Conservation (phyloP, 2,888 invertebrate genomes). For the Epirrhoe alternata region DNA sequence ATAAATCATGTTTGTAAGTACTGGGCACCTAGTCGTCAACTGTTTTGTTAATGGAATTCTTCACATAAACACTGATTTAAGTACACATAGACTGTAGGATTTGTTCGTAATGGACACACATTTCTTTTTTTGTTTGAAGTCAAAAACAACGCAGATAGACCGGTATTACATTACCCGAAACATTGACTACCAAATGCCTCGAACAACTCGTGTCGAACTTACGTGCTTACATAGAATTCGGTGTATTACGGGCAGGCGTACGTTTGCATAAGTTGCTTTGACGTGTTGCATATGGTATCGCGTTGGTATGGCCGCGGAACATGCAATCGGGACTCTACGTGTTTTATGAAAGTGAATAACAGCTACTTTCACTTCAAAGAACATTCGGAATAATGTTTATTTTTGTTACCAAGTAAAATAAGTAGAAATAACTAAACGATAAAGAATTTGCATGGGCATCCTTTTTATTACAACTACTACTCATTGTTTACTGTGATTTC, state of each 20-base stretch:
- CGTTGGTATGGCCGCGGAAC: slow-evolving; percentile 10
- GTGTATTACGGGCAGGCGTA: slow-evolving; percentile 26
- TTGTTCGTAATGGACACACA: too few species aligned
- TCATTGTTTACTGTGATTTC: too few species aligned
- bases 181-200: background rate
- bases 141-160: background rate
- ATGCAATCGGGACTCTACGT: slow-evolving; percentile 19
- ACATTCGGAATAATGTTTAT: background rate
- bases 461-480: too few species aligned
- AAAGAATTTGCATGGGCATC: too few species aligned
- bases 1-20: too few species aligned
- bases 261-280: slow-evolving; percentile 18
- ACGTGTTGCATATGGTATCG: slow-evolving; percentile 8
- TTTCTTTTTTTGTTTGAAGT: background rate
- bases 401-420: background rate
- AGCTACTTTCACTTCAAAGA: background rate
- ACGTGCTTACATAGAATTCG: slow-evolving; percentile 26
- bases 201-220: slow-evolving; percentile 12
- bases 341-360: slow-evolving; percentile 17
- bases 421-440: background rate
- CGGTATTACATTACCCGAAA: background rate
- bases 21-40: too few species aligned
- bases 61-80: too few species aligned
- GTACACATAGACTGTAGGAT: too few species aligned
- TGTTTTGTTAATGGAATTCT: too few species aligned